Evolutionary conservation across 2,797 vertebrate species (phyloP), one percentile per base, ranked within the genome.

Genomic region (Manis pentadactyla): DNA sequence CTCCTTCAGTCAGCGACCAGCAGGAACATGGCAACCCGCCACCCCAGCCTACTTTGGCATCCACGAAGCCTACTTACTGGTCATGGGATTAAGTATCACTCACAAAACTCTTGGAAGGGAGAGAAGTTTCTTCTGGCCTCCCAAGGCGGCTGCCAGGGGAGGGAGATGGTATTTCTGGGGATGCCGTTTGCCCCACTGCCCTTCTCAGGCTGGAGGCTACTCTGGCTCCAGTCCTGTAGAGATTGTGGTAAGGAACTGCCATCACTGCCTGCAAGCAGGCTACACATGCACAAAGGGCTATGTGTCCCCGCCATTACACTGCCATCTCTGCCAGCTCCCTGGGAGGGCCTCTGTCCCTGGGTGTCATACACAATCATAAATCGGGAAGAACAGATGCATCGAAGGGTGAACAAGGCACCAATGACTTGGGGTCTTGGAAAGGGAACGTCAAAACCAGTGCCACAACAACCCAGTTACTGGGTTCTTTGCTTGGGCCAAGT

Each of bases 61-160:
- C 1, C 4, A 29, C 23, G 4, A 23, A 63, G 8, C 10, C 13
- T 86, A 46, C 93, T 84, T 86, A 46, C 93, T 84, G 46, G 55
- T 90, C 78, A 49, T 78, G 71, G 34, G 71, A 89, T 15, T 61
- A 66, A 92, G 88, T 21, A 53, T 34, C 39, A 42, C 39, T 95
- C 82, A 25, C 29, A 68, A 55, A 59, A 25, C 51, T 82, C 83
- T 93, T 82, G 69, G 88, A 95, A 96, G 69, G 39, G 34, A 75
- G 18, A 87, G 27, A 42, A 10, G 49, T 77, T 90, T 88, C 88
- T 88, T 91, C 71, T 64, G 75, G 96, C 86, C 9, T 5, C 49
- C 57, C 46, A 66, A 27, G 53, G 66, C 14, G 27, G 53, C 61
- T 79, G 46, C 63, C 81, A 25, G 14, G n/a, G 55, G 25, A 89